Percentiles rank a stretch among this genome's conserved stretches.
phyloP scores from a whole-genome alignment of 2,797 vertebrate species.

The Epinephelus malabaricus region DNA sequence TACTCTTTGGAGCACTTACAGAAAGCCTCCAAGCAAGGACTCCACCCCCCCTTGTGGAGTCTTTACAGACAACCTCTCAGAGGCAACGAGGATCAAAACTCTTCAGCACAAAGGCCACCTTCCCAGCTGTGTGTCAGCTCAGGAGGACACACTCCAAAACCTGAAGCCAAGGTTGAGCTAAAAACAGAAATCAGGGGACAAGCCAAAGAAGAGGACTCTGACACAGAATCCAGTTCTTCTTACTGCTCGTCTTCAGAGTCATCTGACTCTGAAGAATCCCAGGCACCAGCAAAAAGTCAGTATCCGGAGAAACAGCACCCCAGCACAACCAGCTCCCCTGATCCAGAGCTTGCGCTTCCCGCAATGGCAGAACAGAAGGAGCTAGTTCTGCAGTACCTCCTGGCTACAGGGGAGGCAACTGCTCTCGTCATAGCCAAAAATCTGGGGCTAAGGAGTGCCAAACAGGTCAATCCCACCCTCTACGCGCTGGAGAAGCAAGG shows the following conservation, averaged over 20 bases:
- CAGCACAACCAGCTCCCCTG: constrained; percentile 13
- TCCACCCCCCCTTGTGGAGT: constrained; percentile 88
- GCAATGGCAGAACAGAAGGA: constrained; percentile 90
- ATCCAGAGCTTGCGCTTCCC: constrained; percentile 37
- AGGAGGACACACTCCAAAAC: constrained; percentile 22
- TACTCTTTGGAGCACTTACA: constrained; percentile 85
- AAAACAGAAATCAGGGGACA: constrained; percentile 33
- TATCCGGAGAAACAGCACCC: constrained; percentile 19
- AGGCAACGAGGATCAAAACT: constrained; percentile 26
- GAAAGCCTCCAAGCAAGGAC: constrained; percentile 75
- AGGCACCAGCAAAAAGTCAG: constrained; percentile 32
- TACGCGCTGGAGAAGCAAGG: constrained; percentile 91
- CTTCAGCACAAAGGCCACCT: constrained; percentile 6
- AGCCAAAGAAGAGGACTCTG: constrained; percentile 68
- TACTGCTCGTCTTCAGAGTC: constrained; percentile 67
- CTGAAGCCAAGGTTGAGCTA: constrained; percentile 10
- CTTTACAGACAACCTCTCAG: constrained; percentile 55
- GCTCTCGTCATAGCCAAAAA: constrained; percentile 91
- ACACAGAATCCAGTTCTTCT: constrained; percentile 74
- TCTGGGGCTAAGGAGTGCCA: constrained; percentile 86
- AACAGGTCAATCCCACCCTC: constrained; percentile 90
- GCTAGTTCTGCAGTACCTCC: constrained; percentile 88
- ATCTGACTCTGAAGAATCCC: constrained; percentile 59
- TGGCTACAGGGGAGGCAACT: constrained; percentile 77
- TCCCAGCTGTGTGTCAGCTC: constrained; percentile 11